These are phyloP conservation scores for Brachyhypopomus occidentalis DNA, from an alignment of 2,113 vertebrate genomes.

Conservation along the genomic window DNA sequence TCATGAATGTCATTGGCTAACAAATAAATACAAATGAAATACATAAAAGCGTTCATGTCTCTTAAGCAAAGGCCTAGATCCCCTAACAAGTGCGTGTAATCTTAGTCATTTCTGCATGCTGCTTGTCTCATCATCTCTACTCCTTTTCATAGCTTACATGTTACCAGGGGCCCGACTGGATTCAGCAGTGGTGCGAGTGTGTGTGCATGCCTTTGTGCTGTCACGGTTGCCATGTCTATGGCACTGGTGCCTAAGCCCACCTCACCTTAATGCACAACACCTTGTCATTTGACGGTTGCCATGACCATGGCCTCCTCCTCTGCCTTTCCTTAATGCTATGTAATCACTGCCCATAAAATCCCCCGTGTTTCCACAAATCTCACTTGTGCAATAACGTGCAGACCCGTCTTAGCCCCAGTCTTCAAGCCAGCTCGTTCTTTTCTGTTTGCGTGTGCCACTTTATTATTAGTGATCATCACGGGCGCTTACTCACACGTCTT, in stretches of 20 bases:
- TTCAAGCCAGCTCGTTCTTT: background rate
- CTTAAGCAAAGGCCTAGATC: too few relatives aligned
- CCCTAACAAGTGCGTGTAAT: background rate
- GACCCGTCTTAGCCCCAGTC: background rate
- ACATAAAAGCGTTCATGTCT: too few relatives aligned
- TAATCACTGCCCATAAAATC: background rate
- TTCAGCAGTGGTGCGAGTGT: background rate
- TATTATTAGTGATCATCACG: background rate
- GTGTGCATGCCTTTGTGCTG: too few relatives aligned
- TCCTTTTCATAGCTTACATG: background rate
- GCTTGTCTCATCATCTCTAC: background rate
- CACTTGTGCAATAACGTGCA: background rate
- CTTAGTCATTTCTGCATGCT: background rate
- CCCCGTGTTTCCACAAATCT: background rate
- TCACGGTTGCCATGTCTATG: too few relatives aligned
- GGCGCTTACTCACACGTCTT: background rate
- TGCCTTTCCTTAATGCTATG: background rate
- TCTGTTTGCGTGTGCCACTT: background rate
- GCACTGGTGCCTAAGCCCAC: too few relatives aligned
- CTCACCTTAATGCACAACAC: background rate
- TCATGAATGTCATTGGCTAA: too few relatives aligned
- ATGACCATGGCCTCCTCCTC: background rate
- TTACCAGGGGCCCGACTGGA: background rate
- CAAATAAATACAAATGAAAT: too few relatives aligned
- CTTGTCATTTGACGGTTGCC: background rate